phyloP scores from a whole-genome alignment of 2,113 vertebrate genomes.

The Alethe diademata region DNA sequence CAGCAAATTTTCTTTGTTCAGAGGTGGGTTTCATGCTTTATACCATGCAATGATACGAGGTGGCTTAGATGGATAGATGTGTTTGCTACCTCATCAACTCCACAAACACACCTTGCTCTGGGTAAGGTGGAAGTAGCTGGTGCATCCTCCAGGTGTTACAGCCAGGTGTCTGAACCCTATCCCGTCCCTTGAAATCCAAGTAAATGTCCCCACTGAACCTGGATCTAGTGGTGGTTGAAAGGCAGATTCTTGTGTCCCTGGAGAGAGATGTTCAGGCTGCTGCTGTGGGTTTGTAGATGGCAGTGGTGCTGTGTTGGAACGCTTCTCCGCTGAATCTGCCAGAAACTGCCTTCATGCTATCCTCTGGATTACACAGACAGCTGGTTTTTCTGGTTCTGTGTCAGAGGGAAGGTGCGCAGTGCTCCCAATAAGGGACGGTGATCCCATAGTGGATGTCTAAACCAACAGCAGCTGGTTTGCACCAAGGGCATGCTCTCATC shows the following conservation, averaged over 20 bases:
- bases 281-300: background rate
- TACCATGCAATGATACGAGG: background rate
- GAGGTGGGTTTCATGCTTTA: background rate
- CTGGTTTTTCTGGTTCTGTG: slow-evolving; percentile 32
- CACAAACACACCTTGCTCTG: background rate
- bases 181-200: background rate
- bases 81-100: background rate
- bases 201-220: background rate
- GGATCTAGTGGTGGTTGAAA: background rate
- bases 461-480: background rate
- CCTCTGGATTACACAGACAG: background rate
- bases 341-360: background rate
- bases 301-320: background rate
- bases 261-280: background rate
- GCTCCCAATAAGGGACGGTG: background rate
- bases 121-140: background rate
- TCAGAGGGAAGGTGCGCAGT: background rate
- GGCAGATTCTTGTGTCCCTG: background rate
- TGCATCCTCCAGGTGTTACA: background rate
- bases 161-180: background rate
- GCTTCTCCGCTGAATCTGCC: background rate
- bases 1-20: background rate
- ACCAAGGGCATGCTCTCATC: background rate
- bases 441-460: background rate
- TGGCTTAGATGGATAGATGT: background rate